Evolutionary conservation across 2,797 vertebrate species (phyloP), one percentile per base, ranked within the genome.

Genomic region (Poecile montanus): DNA sequence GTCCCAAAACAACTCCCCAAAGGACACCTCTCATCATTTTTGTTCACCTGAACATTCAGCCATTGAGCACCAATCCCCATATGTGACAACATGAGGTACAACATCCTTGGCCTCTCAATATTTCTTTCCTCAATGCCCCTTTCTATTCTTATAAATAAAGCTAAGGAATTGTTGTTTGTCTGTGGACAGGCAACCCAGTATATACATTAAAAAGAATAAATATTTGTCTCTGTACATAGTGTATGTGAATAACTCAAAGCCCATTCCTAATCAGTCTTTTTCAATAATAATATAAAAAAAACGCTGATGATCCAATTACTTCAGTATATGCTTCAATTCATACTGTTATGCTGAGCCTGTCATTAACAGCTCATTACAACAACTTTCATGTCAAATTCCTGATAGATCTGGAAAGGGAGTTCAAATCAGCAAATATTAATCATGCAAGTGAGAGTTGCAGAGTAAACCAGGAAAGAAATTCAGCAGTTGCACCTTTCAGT

Each of bases 271-370:
- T 88, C 50, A 82, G 17, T 67, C 12, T 71, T 88, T 82, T 83
- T 58, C 40, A 77, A 79, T 76, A 80, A 66, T 27, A 73, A 53
- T 16, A 83, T 13, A 60, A 71, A 90, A 51, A 93, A 94, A 80
- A 67, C 67, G 36, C 20, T 84, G 80, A 82, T 67, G 66, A 84
- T 45, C 40, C 68, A 80, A 21, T 74, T 66, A 66, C 47, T 66
- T 66, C 73, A 32, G 34, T 91, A 67, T 57, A 86, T 48, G 36
- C 13, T 71, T 84, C 51, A 53, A 5, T 89, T 72, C 61, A 88
- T 42, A 19, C 13, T 75, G 20, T 56, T 91, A 51, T 73, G 34
- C 34, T 70, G 79, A 91, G 22, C 10, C 42, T 84, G 60, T 75
- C 53, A 60, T 89, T 89, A 93, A 80, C 50, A 80, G 9, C 40